Evolutionary conservation across 2,113 vertebrate species (phyloP).

Genomic region (Psammodynastes pulverulentus): DNA sequence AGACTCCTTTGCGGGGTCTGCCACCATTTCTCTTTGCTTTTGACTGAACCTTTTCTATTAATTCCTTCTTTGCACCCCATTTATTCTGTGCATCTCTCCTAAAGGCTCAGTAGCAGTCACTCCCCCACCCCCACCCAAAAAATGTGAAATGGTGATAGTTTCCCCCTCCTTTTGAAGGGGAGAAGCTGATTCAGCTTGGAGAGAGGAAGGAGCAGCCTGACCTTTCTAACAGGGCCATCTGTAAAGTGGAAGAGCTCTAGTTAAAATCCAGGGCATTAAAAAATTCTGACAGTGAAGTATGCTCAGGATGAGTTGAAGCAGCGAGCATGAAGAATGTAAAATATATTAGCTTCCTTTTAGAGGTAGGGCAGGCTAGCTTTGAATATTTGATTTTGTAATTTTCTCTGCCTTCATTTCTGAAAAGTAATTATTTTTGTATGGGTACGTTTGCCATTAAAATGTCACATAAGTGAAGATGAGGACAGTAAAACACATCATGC

Average conservation of each 20-base stretch:
- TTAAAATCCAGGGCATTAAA: constrained; percentile 52
- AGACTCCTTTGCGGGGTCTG: not conserved
- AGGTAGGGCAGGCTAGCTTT: constrained; percentile 30
- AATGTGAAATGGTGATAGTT: not conserved
- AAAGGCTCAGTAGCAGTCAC: not conserved
- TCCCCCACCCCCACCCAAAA: not conserved
- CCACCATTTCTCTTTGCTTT: not conserved
- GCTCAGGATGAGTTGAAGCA: constrained; percentile 46
- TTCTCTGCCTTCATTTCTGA: constrained; percentile 49
- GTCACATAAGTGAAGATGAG: constrained; percentile 33
- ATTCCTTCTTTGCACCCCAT: not conserved
- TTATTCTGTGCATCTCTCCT: not conserved
- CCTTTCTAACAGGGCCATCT: not conserved
- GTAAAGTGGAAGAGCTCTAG: constrained; percentile 23
- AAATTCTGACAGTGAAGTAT: constrained; percentile 4
- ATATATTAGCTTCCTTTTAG: constrained; percentile 48
- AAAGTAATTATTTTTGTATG: constrained; percentile 48
- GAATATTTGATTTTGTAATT: constrained; percentile 43
- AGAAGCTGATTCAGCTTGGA: constrained; percentile 4
- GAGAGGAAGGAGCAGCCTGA: not conserved
- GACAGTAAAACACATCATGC: constrained; percentile 40
- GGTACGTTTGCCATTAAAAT: constrained; percentile 52
- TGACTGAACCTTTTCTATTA: not conserved
- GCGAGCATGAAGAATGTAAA: constrained; percentile 45
- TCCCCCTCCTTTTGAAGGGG: rapidly evolving